Evolutionary conservation across 2,888 invertebrate genomes (phyloP), one percentile per base, ranked within the genome.

Genomic region (Oconnorella tubifera): DNA sequence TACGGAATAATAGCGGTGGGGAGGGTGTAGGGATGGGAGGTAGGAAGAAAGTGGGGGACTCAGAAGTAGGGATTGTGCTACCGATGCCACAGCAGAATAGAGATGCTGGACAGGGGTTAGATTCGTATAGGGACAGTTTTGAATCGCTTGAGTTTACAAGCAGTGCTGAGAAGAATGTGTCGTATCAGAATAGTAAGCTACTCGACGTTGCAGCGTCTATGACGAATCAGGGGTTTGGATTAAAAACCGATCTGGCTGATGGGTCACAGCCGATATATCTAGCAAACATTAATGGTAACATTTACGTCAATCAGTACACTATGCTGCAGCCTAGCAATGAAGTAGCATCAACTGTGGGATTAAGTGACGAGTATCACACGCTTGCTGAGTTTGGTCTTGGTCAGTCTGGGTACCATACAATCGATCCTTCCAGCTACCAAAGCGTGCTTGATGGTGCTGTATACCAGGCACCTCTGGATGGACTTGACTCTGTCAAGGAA

Each of bases 11-110:
- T n/a, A 19, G 10, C 6, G 40, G 10, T 6, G 40, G 40, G 19
- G 40, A 40, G 6, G 40, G 40, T 40, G 19, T 6, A 6, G 19
- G 10, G 6, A 19, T 19, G 19, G 40, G 40, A 40, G 40, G 40
- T 14, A 6, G 40, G 6, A 40, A 40, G 40, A 40, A 40, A 40
- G 40, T 19, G 40, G 40, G 40, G 10, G 40, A 40, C 25, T 33
- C 40, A 0, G 59, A 33, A 58, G 59, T 58, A 6, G 59, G 59
- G 6, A 27, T 58, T 33, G 59, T 58, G 1, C n/a, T 58, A 28
- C 59, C 59, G 33, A 58, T 58, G 59, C 59, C 59, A 14, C n/a
- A n/a, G n/a, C 59, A 58, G 59, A 58, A 32, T 32, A 58, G 27
- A 10, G 40, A 40, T 19, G 40, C 40, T 6, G 40, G 40, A 6